Conservation (phyloP, 2,797 vertebrate species). For the Scolopax bukidnonensis region DNA sequence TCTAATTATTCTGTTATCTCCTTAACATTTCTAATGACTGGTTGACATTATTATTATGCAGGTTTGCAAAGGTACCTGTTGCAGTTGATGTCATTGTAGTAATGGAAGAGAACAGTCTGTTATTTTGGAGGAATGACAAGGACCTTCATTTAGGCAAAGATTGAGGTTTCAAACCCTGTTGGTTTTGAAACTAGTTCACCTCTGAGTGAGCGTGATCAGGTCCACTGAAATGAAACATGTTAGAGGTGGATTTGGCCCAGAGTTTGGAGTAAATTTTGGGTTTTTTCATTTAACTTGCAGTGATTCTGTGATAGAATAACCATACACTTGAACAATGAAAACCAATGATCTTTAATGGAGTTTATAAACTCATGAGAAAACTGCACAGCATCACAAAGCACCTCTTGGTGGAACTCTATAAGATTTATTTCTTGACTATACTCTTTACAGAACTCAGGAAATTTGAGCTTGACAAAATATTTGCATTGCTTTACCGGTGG, state of each 20-base stretch:
- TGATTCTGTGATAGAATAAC: not conserved
- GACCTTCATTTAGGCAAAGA: not conserved
- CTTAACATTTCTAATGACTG: constrained; percentile 2
- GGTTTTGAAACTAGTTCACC: not conserved
- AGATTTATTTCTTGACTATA: not conserved
- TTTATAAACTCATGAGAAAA: not conserved
- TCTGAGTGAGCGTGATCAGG: not conserved
- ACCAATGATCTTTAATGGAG: not conserved
- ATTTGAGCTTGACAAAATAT: not conserved
- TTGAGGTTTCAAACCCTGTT: not conserved
- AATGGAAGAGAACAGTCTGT: not conserved
- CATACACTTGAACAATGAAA: rapidly evolving
- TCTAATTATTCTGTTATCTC: not conserved
- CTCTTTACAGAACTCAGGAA: not conserved
- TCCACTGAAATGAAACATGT: not conserved
- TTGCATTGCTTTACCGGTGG: not conserved
- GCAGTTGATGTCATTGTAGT: not conserved
- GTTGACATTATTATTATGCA: not conserved
- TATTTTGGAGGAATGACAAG: not conserved
- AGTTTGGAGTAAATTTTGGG: not conserved
- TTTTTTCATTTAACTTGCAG: not conserved
- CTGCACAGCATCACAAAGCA: not conserved
- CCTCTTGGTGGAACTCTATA: not conserved
- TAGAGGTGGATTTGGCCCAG: not conserved
- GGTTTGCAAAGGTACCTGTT: not conserved